These are phyloP conservation scores for Eledone cirrhosa DNA, from an alignment of 2,888 invertebrate genomes.

Conservation along the genomic window DNA sequence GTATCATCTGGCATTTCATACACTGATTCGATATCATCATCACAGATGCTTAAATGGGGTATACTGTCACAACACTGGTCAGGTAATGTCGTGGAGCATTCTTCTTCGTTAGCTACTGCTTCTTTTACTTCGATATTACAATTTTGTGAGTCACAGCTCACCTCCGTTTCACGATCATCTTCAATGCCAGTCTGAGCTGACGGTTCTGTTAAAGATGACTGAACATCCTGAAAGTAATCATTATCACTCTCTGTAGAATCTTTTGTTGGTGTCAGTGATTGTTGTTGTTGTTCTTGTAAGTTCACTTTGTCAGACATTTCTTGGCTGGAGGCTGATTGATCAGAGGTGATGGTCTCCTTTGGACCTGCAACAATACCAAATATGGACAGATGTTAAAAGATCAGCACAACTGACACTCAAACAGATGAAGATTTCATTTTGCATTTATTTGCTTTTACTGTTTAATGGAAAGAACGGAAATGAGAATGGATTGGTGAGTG, in stretches of 20 bases:
- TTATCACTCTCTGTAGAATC: constrained; percentile 26
- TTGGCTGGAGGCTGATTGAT: neutral
- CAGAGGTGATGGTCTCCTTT: neutral
- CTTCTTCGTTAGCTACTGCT: neutral
- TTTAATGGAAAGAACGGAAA: too few relatives aligned
- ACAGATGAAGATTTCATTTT: too few relatives aligned
- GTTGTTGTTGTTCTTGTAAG: neutral
- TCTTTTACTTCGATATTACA: neutral
- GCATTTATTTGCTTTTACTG: too few relatives aligned
- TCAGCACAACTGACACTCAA: too few relatives aligned
- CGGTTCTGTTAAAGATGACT: neutral
- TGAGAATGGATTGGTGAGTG: too few relatives aligned
- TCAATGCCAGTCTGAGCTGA: neutral
- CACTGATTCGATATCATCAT: constrained; percentile 1
- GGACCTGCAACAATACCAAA: neutral
- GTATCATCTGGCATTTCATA: neutral
- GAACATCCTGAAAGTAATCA: constrained; percentile 17
- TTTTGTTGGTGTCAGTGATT: constrained; percentile 10
- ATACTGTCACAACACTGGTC: neutral
- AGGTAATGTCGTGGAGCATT: neutral
- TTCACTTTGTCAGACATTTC: neutral
- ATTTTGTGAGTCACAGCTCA: neutral
- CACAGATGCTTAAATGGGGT: constrained; percentile 7
- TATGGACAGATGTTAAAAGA: too few relatives aligned
- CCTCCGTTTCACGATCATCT: neutral